phyloP scores from a whole-genome alignment of 2,888 invertebrate species.

The Frankliniella intonsa region DNA sequence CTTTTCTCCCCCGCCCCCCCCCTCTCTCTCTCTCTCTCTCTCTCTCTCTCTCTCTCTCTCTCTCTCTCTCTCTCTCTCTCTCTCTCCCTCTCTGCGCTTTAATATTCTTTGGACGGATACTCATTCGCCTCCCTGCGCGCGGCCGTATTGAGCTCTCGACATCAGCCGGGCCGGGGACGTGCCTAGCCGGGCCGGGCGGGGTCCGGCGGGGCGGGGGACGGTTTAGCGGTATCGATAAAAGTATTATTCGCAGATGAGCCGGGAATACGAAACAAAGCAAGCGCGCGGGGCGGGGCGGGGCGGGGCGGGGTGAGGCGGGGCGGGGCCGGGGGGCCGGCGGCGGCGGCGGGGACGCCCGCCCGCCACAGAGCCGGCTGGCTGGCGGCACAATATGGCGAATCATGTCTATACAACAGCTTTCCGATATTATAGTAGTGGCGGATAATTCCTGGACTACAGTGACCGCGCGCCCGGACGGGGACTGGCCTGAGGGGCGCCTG shows the following conservation, averaged over 20 bases:
- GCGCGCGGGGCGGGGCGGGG: no score
- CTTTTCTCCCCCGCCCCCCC: not conserved
- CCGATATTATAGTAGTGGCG: no score
- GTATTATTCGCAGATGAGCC: slow-evolving; percentile 21
- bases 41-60: no score
- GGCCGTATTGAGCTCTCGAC: not conserved
- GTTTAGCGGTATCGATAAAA: slow-evolving; percentile 23
- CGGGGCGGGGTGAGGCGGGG: no score
- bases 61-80: no score
- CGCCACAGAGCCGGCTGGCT: not conserved
- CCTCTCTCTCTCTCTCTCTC: no score
- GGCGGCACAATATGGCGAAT: not conserved
- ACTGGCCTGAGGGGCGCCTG: no score
- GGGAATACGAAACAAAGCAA: slow-evolving; percentile 8
- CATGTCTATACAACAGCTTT: not conserved
- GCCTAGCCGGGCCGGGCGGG: not conserved
- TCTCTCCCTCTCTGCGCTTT: not conserved
- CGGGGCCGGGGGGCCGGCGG: not conserved
- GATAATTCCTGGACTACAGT: no score
- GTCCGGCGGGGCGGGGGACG: not conserved
- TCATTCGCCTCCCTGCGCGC: not conserved
- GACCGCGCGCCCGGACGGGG: no score
- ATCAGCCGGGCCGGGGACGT: slow-evolving; percentile 1
- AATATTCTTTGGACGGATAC: slow-evolving; percentile 2
- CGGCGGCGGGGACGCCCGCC: not conserved